These are phyloP conservation scores for Aphelinus certus DNA, from an alignment of 1,140 invertebrate genomes.

Conservation along the genomic window DNA sequence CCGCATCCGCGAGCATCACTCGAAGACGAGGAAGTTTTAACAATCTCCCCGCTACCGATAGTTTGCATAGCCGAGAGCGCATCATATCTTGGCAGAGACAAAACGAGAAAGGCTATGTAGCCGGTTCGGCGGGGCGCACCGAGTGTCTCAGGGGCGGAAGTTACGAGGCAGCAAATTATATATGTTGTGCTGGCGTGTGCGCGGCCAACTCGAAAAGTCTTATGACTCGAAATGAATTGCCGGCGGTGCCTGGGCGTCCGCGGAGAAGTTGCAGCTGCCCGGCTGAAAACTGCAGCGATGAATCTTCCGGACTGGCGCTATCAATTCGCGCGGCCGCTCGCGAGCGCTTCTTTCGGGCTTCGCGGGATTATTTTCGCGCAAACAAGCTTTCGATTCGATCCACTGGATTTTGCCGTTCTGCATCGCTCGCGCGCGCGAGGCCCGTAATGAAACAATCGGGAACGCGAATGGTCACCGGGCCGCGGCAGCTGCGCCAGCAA, in stretches of 20 bases:
- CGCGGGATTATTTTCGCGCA: neutral
- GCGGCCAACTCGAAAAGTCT: slow-evolving; percentile 34
- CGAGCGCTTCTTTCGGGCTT: neutral
- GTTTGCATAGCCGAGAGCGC: too few species aligned
- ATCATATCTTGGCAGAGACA: too few species aligned
- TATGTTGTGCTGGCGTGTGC: neutral
- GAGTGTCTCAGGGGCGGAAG: slow-evolving; percentile 6
- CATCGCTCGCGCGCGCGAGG: neutral
- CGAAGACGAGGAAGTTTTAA: too few species aligned
- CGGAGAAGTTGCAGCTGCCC: slow-evolving; percentile 37
- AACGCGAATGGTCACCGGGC: neutral
- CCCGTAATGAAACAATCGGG: slow-evolving; percentile 49
- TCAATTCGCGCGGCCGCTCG: slow-evolving; percentile 21
- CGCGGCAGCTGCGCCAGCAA: slow-evolving; percentile 40
- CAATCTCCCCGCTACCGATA: too few species aligned
- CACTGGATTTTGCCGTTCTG: slow-evolving; percentile 6
- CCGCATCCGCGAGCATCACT: too few species aligned
- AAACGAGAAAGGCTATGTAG: too few species aligned
- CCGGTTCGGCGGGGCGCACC: too few species aligned
- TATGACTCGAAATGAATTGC: slow-evolving; percentile 42
- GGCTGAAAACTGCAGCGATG: slow-evolving; percentile 35
- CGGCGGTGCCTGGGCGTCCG: slow-evolving; percentile 3
- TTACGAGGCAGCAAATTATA: slow-evolving; percentile 37
- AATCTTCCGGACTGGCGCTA: slow-evolving; percentile 37
- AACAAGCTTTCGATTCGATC: neutral